Evolutionary conservation across 1,140 invertebrate species (phyloP), one percentile per base, ranked within the genome.

Genomic region (Zaprionus ghesquierei): DNA sequence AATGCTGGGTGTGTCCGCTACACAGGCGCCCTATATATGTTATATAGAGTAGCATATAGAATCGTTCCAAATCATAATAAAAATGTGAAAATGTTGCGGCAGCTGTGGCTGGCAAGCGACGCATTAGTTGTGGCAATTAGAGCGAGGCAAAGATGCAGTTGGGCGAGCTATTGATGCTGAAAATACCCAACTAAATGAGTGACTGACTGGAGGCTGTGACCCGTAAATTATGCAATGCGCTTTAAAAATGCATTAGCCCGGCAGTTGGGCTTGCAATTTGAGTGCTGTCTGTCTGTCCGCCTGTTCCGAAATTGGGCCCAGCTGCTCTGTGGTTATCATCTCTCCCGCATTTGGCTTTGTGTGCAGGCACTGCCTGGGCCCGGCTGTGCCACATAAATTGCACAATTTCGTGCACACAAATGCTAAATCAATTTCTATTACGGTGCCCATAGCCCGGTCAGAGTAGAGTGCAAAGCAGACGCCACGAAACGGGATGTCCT

Each of bases 351-450:
- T 46, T 23, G 61, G 20, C 23, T 55, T 61, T 68, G 49, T 56
- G 18, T 23, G 49, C 15, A 41, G 8, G 35, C 15, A n/a, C n/a
- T 8, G 6, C 35, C 35, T 2, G 35, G 35, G n/a, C 35, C 29
- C 38, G 46, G 60, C 38, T 54, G 63, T 55, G 69, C 54, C 79
- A 77, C 82, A 82, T 89, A 87, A 89, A 87, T 87, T 87, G 79
- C 82, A 77, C 84, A 87, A 82, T 87, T 87, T 82, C 82, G 79
- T 73, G 82, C 82, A 70, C 75, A 79, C 72, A 77, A 79, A 87
- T 87, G 79, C 64, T 82, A 89, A 87, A 87, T 89, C 82, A 87
- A 87, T 87, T 87, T 76, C 84, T 84, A 84, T 87, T 79, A 79
- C 69, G 50, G 35, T 25, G 27, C 29, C 53, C 44, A 53, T 61